These are phyloP conservation scores for Betta splendens DNA, from an alignment of 2,797 vertebrate species.

Conservation along the genomic window DNA sequence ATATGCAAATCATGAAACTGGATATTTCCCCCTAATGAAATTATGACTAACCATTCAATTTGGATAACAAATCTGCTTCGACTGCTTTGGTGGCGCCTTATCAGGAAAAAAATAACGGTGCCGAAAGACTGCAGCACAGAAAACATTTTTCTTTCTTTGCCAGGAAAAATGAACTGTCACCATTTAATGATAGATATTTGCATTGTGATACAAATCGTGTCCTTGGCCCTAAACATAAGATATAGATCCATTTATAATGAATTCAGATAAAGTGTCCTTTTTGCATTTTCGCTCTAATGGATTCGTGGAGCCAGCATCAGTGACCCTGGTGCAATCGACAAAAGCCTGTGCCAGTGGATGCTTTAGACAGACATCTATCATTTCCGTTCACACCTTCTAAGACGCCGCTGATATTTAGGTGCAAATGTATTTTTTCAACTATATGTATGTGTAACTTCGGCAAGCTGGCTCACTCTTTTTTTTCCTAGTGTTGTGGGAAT, in stretches of 20 bases:
- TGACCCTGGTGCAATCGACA: slow-evolving; percentile 83
- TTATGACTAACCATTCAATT: slow-evolving; percentile 77
- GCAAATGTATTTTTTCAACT: slow-evolving; percentile 61
- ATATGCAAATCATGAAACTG: slow-evolving; percentile 74
- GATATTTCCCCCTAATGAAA: slow-evolving; percentile 66
- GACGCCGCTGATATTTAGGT: slow-evolving; percentile 60
- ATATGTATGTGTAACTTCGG: slow-evolving; percentile 76
- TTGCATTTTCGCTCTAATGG: slow-evolving; percentile 82
- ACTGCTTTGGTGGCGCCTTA: slow-evolving; percentile 59
- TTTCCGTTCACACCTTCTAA: slow-evolving; percentile 76
- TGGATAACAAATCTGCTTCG: slow-evolving; percentile 78
- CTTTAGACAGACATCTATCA: slow-evolving; percentile 81
- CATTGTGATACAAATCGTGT: slow-evolving; percentile 88
- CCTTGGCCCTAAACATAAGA: slow-evolving; percentile 87
- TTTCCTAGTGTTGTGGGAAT: slow-evolving; percentile 73
- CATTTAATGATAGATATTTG: slow-evolving; percentile 89
- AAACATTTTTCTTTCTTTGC: slow-evolving; percentile 86
- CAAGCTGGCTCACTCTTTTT: slow-evolving; percentile 61
- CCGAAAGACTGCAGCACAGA: slow-evolving; percentile 56
- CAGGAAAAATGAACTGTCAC: slow-evolving; percentile 87
- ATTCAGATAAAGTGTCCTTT: slow-evolving; percentile 86
- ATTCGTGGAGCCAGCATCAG: slow-evolving; percentile 75
- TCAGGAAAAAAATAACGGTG: slow-evolving; percentile 53
- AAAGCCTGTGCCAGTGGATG: slow-evolving; percentile 72
- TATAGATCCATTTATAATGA: slow-evolving; percentile 87